A percentile compares a stretch with the other conserved stretches of the same genome.
Conservation (phyloP, 2,888 invertebrate species). For the Petrolisthes cinctipes region DNA sequence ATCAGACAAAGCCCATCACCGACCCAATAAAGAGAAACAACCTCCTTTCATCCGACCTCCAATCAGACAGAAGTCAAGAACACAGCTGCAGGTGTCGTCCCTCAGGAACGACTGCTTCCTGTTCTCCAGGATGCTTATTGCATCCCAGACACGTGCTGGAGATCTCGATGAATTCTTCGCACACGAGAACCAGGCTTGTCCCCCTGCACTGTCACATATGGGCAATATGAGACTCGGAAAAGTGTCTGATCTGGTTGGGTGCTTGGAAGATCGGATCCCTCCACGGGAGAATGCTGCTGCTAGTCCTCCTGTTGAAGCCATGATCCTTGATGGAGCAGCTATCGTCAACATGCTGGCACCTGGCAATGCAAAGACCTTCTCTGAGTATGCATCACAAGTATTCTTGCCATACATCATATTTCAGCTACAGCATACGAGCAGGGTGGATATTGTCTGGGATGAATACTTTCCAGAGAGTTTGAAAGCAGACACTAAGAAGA, state of each 20-base stretch:
- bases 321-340: slow-evolving; percentile 36
- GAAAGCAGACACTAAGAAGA: slow-evolving; percentile 24
- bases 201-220: slow-evolving; percentile 37
- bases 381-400: slow-evolving; percentile 32
- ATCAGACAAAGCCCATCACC: slow-evolving; percentile 6
- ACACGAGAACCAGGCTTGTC: slow-evolving; percentile 53
- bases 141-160: slow-evolving; percentile 44
- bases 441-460: slow-evolving; percentile 47
- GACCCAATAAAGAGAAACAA: slow-evolving; percentile 44
- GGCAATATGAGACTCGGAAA: slow-evolving; percentile 39
- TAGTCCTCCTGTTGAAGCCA: slow-evolving; percentile 30
- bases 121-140: slow-evolving; percentile 48
- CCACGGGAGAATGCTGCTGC: background rate
- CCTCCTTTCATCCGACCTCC: slow-evolving; percentile 33
- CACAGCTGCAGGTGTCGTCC: slow-evolving; percentile 2
- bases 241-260: slow-evolving; percentile 15
- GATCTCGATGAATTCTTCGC: slow-evolving; percentile 51
- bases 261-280: slow-evolving; percentile 33
- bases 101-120: slow-evolving; percentile 47
- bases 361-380: slow-evolving; percentile 16
- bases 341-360: slow-evolving; percentile 21
- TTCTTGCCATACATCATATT: slow-evolving; percentile 46
- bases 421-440: slow-evolving; percentile 26
- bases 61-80: slow-evolving; percentile 29
- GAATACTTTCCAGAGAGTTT: slow-evolving; percentile 21